A percentile compares a stretch with the other conserved stretches of the same genome.
These are phyloP conservation scores for Hippocampus comes DNA, from an alignment of 2,113 vertebrate genomes.

Conservation along the genomic window DNA sequence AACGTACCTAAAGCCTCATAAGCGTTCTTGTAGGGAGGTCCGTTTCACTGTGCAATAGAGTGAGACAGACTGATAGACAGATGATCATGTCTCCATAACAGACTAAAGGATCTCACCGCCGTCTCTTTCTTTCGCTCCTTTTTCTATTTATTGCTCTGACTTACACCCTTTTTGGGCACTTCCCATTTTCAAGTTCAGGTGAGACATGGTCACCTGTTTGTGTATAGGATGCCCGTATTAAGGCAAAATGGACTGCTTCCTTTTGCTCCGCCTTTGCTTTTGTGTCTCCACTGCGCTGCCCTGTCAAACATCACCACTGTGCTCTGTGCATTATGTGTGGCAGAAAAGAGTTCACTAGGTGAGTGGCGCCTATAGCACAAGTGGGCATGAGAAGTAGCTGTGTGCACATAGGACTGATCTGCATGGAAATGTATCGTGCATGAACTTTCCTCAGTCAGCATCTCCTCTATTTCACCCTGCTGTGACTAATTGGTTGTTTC, in stretches of 20 bases:
- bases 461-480: constrained; percentile 32
- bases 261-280: constrained; percentile 67
- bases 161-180: constrained; percentile 10
- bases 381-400: constrained; percentile 45
- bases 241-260: constrained; percentile 61
- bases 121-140: constrained; percentile 31
- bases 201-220: constrained; percentile 29
- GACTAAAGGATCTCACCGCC: constrained; percentile 20
- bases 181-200: constrained; percentile 10
- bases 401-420: constrained; percentile 22
- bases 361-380: constrained; percentile 66
- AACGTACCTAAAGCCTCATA: not conserved
- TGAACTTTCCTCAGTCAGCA: constrained; percentile 44
- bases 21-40: not conserved
- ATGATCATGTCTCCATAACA: constrained; percentile 38
- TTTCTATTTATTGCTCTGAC: constrained; percentile 34
- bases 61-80: constrained; percentile 66
- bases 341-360: constrained; percentile 75
- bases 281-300: constrained; percentile 64
- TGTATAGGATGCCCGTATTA: constrained; percentile 60
- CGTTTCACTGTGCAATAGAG: not conserved
- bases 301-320: constrained; percentile 67
- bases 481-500: constrained; percentile 56
- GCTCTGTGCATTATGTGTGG: constrained; percentile 73
- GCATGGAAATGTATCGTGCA: constrained; percentile 49